Percentiles rank a stretch among this genome's conserved stretches.
phyloP scores from a whole-genome alignment of 2,888 invertebrate genomes.

The Leucania comma region DNA sequence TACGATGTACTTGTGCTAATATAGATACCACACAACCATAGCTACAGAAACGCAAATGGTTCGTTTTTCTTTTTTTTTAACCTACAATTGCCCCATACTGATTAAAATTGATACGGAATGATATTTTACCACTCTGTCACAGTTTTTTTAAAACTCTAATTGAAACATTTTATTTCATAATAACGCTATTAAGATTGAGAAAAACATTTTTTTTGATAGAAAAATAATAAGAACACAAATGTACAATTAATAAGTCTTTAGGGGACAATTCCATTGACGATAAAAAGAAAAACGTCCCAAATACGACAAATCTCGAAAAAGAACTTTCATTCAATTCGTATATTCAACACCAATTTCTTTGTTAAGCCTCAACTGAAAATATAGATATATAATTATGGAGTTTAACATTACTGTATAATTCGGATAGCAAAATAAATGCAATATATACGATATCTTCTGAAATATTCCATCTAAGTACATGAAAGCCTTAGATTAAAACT shows the following conservation, averaged over 20 bases:
- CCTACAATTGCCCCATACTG: too few relatives aligned
- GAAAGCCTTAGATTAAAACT: slow-evolving; percentile 33
- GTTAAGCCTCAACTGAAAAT: slow-evolving; percentile 9
- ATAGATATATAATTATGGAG: background rate
- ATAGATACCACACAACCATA: background rate
- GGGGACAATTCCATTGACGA: too few relatives aligned
- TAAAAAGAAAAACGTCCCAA: background rate
- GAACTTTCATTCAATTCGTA: background rate
- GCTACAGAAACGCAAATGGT: background rate
- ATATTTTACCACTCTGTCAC: too few relatives aligned
- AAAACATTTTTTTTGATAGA: too few relatives aligned
- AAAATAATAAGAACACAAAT: too few relatives aligned
- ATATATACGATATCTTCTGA: slow-evolving; percentile 1
- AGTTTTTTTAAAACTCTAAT: too few relatives aligned
- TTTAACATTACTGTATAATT: slow-evolving; percentile 20
- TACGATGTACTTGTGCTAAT: background rate
- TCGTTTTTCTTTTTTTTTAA: too few relatives aligned
- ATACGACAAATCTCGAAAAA: background rate
- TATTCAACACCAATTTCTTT: background rate
- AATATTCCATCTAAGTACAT: slow-evolving; percentile 60
- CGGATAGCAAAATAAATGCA: slow-evolving; percentile 29
- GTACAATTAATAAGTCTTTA: too few relatives aligned
- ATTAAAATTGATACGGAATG: too few relatives aligned
- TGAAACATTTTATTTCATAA: too few relatives aligned
- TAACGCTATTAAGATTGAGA: too few relatives aligned